Percentiles rank a stretch among this genome's conserved stretches.
Conservation (phyloP, 2,888 invertebrate species). For the Oxyscelio sp. region DNA sequence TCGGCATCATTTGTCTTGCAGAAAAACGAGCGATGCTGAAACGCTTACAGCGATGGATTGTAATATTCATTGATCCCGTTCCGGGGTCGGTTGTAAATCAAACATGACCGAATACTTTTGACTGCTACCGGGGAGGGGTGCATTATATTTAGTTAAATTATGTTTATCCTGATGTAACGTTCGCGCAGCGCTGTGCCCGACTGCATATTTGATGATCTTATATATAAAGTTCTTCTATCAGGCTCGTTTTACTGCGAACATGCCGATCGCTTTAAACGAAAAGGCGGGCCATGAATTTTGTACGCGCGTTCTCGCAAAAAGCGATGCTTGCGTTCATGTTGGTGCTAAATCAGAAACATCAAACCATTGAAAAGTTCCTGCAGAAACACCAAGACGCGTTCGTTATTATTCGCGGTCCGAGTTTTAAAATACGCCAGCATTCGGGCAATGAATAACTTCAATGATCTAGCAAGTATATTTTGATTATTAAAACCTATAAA, state of each 20-base stretch:
- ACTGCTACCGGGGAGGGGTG: slow-evolving; percentile 87
- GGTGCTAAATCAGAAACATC: too few species aligned
- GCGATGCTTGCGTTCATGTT: too few species aligned
- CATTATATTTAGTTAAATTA: slow-evolving; percentile 72
- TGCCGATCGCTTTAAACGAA: background rate
- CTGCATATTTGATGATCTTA: background rate
- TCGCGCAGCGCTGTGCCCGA: background rate
- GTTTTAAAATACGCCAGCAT: slow-evolving; percentile 59
- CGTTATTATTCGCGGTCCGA: slow-evolving; percentile 54
- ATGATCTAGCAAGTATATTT: slow-evolving; percentile 65
- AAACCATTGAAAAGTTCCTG: too few species aligned
- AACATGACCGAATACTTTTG: slow-evolving; percentile 74
- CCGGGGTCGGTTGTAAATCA: slow-evolving; percentile 15
- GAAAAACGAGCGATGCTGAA: slow-evolving; percentile 8
- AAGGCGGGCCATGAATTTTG: too few species aligned
- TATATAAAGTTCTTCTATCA: too few species aligned
- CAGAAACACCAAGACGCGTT: slow-evolving; percentile 1
- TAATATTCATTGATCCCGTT: slow-evolving; percentile 31
- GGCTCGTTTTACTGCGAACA: too few species aligned
- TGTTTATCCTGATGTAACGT: slow-evolving; percentile 16
- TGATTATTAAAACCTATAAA: slow-evolving; percentile 71
- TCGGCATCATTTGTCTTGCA: slow-evolving; percentile 34
- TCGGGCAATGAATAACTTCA: slow-evolving; percentile 66
- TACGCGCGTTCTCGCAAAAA: too few species aligned
- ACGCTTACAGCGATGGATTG: slow-evolving; percentile 6